Conservation (phyloP, 2,888 invertebrate species). For the Xestoiulus laeticollis region DNA sequence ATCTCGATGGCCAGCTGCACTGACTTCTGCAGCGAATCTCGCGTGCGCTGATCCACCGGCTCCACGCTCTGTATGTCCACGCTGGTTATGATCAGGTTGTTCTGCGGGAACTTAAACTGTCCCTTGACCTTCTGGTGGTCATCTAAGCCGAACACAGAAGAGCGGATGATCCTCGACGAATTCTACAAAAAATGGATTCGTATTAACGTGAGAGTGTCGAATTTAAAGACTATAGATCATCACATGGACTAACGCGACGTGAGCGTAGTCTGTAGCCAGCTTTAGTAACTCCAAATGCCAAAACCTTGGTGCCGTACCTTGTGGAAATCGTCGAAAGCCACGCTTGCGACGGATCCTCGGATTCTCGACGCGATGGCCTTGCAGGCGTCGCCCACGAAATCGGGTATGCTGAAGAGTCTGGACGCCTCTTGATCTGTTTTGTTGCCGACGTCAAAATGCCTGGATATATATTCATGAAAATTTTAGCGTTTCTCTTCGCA, state of each 20-base stretch:
- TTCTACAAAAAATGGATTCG: slow-evolving; percentile 61
- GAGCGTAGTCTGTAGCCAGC: no score
- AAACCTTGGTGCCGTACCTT: slow-evolving; percentile 62
- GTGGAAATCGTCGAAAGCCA: slow-evolving; percentile 68
- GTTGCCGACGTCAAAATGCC: slow-evolving; percentile 65
- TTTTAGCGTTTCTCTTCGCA: no score
- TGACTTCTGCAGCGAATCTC: slow-evolving; percentile 67
- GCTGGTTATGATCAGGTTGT: slow-evolving; percentile 66
- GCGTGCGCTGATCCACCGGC: slow-evolving; percentile 68
- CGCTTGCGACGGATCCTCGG: slow-evolving; percentile 66
- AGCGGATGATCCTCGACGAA: slow-evolving; percentile 66
- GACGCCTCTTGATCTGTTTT: slow-evolving; percentile 61
- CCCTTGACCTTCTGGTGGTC: slow-evolving; percentile 65
- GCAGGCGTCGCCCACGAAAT: slow-evolving; percentile 68
- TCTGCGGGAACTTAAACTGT: slow-evolving; percentile 65
- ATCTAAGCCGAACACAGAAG: slow-evolving; percentile 67
- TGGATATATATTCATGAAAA: slow-evolving; percentile 58
- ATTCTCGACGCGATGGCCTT: slow-evolving; percentile 68
- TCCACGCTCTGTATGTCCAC: slow-evolving; percentile 68
- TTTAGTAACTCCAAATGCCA: no score
- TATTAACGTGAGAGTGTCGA: neutral
- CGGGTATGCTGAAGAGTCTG: slow-evolving; percentile 67
- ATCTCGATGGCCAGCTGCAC: slow-evolving; percentile 69
- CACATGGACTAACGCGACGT: no score
- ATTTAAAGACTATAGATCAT: no score